Percentiles rank a stretch among this genome's conserved stretches.
Evolutionary conservation across 2,888 invertebrate species (phyloP).

Genomic region (Gastracanthus pulcherrimus): DNA sequence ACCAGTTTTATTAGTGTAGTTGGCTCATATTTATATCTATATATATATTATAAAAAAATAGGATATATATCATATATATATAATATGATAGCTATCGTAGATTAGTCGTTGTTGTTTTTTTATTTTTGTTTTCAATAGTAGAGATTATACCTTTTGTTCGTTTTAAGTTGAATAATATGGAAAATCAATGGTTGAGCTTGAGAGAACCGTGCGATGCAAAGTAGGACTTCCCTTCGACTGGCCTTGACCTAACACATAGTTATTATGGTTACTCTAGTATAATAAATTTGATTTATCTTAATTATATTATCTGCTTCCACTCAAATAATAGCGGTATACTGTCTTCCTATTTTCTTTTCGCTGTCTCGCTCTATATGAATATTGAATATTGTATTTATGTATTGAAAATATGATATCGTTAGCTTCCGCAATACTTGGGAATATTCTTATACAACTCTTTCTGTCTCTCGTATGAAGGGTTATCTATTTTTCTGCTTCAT

Average conservation of each 20-base stretch:
- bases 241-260: conserved; percentile 8
- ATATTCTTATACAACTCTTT: conserved; percentile 11
- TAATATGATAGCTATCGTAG: neutral
- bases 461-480: conserved; percentile 13
- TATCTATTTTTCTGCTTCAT: neutral
- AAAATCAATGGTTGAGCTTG: neutral
- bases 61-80: too few species aligned
- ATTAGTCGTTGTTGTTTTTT: neutral
- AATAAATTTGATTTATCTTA: conserved; percentile 16
- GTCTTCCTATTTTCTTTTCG: conserved; percentile 28
- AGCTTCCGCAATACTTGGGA: conserved; percentile 34
- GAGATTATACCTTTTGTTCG: neutral
- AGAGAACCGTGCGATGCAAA: conserved; percentile 25
- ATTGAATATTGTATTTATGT: conserved; percentile 33
- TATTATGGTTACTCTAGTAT: conserved; percentile 28
- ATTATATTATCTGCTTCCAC: conserved; percentile 28
- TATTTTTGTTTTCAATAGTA: neutral
- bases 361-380: conserved; percentile 35
- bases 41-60: too few species aligned
- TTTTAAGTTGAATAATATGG: neutral
- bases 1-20: neutral
- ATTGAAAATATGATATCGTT: conserved; percentile 9
- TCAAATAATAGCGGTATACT: conserved; percentile 23
- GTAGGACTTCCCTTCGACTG: conserved; percentile 20
- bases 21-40: neutral